Base-by-base conservation (phyloP, 2,113 vertebrate species). In the Alligator sinensis region DNA sequence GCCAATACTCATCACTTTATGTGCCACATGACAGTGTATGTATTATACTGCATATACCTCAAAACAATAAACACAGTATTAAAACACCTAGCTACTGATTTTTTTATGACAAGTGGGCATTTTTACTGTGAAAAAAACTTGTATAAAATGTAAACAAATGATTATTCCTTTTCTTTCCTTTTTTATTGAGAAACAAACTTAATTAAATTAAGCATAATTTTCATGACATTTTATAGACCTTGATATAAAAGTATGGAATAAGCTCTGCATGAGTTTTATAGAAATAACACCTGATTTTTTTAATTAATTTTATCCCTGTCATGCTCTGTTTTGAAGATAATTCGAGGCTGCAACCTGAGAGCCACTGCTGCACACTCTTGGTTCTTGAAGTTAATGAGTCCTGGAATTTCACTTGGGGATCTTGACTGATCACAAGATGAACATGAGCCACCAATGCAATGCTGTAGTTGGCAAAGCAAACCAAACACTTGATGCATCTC, bases 21-120 rank as follows among this genome's bases (percentile, higher is more conserved):
- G 66, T 54, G 77, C 78, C 88, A 79, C 94, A 89, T 91, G 78
- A 72, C 84, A 89, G 38, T 93, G 92, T 91, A 77, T 87, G 57
- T 86, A 92, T 92, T 96, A 93, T 88, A 92, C 81, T 93, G 76
- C 80, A 72, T 95, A 95, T 95, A 96, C 95, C 54, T 97, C 94
- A 95, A 76, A 77, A 80, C 82, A 86, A 88, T 94, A 97, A 94
- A 91, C 87, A 83, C 16, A 77, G 58, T 76, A 88, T n/a, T 95
- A 81, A 80, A 87, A 93, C 94, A 89, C 9, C 74, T 68, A 89
- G 13, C 68, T 88, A 34, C 59, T 93, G 68, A 75, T 80, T 90
- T 93, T 83, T 85, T 95, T 93, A 86, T 96, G 94, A 81, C 21
- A 89, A 63, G 57, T 89, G 85, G 47, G 76, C 92, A 21, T 91